A percentile compares a stretch with the other conserved stretches of the same genome.
Conservation (phyloP, 2,888 invertebrate species). For the Polymixis flavicincta region DNA sequence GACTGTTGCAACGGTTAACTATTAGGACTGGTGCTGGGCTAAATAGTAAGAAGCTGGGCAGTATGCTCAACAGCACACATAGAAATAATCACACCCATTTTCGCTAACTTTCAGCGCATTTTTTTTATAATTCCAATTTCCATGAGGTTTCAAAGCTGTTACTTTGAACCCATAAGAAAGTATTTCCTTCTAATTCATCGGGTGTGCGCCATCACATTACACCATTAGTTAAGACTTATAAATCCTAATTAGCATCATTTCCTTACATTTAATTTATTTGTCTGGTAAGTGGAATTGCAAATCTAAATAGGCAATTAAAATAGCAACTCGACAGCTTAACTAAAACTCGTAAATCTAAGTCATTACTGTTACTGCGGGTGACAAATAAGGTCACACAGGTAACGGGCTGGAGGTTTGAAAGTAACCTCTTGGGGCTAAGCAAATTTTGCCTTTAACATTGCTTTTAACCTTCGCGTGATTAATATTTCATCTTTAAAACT, state of each 20-base stretch:
- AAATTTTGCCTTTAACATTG: conserved; percentile 53
- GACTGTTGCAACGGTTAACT: conserved; percentile 48
- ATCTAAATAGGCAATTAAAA: conserved; percentile 68
- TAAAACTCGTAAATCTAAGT: conserved; percentile 54
- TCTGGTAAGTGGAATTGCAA: conserved; percentile 34
- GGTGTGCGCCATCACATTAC: background rate
- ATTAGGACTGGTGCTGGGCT: conserved; percentile 20
- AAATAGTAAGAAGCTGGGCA: conserved; percentile 45
- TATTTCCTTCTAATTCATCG: background rate
- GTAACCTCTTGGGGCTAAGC: conserved; percentile 51
- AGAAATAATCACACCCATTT: background rate
- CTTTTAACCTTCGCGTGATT: conserved; percentile 57
- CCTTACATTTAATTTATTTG: conserved; percentile 33
- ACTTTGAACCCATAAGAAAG: background rate
- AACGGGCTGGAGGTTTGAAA: conserved; percentile 61
- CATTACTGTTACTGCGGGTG: conserved; percentile 60
- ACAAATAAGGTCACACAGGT: conserved; percentile 71
- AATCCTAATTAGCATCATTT: conserved; percentile 33
- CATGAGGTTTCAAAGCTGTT: conserved; percentile 1
- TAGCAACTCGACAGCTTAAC: conserved; percentile 60
- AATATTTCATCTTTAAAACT: conserved; percentile 39
- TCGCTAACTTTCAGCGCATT: background rate
- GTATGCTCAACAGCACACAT: background rate
- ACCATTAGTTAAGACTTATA: background rate
- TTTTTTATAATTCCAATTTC: background rate